Evolutionary conservation across 2,888 invertebrate species (phyloP), one percentile per base, ranked within the genome.

Genomic region (Mongoloraphidia duomilia): DNA sequence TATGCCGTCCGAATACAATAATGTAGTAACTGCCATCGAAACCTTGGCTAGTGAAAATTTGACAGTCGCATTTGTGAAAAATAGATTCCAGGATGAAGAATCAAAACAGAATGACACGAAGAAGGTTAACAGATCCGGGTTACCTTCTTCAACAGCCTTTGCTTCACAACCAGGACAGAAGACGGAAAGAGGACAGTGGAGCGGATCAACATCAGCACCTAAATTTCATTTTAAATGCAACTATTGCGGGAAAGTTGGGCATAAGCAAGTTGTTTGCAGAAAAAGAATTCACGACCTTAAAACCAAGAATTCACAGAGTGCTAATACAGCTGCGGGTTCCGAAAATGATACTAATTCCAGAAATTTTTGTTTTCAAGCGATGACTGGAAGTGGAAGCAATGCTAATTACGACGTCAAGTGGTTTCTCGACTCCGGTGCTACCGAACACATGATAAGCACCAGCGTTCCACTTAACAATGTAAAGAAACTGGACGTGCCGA

Each of bases 341-440:
- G 33, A 43, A 43, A 26, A 9, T 12, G 9, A 43, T 9, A 9
- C 9, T 11, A 41, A 41, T 9, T 41, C 11, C 9, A 41, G 12
- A 11, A 11, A 41, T 41, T 9, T 11, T 9, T 11, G 41, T 41
- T 36, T 36, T 36, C 10, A 10, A 12, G 9, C 41, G 9, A 12
- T 13, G 12, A 41, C 41, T 41, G 12, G 9, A 41, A 13, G 12
- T 11, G 41, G 12, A 9, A 12, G 12, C n/a, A n/a, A n/a, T n/a
- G n/a, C n/a, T 11, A 39, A 14, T 34, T 13, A 11, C 13, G 12
- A 41, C 14, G 41, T 55, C 11, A 47, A 36, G 13, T 59, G 56
- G 55, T 52, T 44, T 44, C 41, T 58, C 11, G 56, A 60, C 47
- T 58, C 58, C 8, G 58, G 58, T 14, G 53, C 58, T 3, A 54